Percentiles rank a stretch among this genome's conserved stretches.
Evolutionary conservation across 1,140 invertebrate genomes (phyloP).

Genomic region (Halictus rubicundus): DNA sequence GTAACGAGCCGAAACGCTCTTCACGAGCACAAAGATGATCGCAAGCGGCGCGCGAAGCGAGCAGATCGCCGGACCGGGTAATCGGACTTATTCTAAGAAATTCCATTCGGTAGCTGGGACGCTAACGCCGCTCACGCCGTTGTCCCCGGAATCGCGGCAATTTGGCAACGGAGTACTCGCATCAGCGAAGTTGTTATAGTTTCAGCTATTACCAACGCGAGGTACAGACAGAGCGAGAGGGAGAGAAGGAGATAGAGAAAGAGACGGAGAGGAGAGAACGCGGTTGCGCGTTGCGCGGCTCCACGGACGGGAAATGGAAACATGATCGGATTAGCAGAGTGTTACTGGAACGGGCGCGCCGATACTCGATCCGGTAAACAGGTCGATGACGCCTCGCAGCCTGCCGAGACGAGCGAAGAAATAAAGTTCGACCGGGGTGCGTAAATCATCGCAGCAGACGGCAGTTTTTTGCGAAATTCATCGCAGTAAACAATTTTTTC

Average conservation of each 20-base stretch:
- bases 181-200: constrained; percentile 42
- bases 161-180: constrained; percentile 54
- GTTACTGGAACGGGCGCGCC: not conserved
- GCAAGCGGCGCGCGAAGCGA: too few relatives aligned
- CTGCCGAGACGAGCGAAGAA: not conserved
- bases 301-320: constrained; percentile 29
- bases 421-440: constrained; percentile 20
- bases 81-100: constrained; percentile 42
- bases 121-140: not conserved
- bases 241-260: too few relatives aligned
- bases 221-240: too few relatives aligned
- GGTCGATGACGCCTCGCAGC: constrained; percentile 36
- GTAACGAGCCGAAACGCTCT: too few relatives aligned
- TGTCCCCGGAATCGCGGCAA: constrained; percentile 40
- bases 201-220: constrained; percentile 18
- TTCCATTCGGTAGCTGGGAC: constrained; percentile 7
- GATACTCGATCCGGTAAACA: constrained; percentile 54
- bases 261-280: not conserved
- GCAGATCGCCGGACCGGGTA: not conserved
- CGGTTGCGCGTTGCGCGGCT: not conserved
- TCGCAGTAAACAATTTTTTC: constrained; percentile 1
- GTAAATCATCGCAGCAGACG: constrained; percentile 50
- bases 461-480: constrained; percentile 16
- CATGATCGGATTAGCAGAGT: constrained; percentile 37
- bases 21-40: too few relatives aligned